Conservation (phyloP, 2,888 invertebrate species). For the Dexiosoma caninum region DNA sequence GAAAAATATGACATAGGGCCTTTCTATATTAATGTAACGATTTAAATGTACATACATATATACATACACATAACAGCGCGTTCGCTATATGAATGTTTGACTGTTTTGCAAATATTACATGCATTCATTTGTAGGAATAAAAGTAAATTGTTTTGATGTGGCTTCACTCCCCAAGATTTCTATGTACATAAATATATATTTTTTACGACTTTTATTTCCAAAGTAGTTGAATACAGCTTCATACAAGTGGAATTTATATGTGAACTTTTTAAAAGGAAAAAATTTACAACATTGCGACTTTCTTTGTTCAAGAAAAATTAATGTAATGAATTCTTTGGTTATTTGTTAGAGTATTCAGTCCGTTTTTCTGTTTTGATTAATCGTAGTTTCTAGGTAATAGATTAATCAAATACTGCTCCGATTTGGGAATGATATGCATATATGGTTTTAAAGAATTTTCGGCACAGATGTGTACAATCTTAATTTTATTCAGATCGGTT, state of each 20-base stretch:
- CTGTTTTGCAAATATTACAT: conserved; percentile 12
- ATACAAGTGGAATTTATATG: conserved; percentile 45
- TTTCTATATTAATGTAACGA: no score
- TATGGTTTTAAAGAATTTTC: no score
- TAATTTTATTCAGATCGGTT: no score
- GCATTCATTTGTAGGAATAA: conserved; percentile 25
- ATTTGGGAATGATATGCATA: no score
- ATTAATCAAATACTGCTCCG: no score
- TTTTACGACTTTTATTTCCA: conserved; percentile 5
- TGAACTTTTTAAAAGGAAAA: conserved; percentile 24
- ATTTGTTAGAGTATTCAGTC: no score
- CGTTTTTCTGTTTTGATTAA: no score
- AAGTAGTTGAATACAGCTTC: conserved; percentile 21
- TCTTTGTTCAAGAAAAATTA: conserved; percentile 40
- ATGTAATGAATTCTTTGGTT: conserved; percentile 15
- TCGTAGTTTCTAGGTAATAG: no score
- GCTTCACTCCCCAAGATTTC: conserved; percentile 41
- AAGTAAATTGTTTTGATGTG: conserved; percentile 49
- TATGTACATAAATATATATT: background rate
- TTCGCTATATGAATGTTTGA: background rate
- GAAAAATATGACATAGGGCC: no score
- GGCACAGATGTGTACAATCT: no score
- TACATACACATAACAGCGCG: no score
- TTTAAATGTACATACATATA: no score
- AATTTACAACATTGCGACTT: conserved; percentile 39